Evolutionary conservation across 2,888 invertebrate genomes (phyloP).

Genomic region (Cylindroiulus punctatus): DNA sequence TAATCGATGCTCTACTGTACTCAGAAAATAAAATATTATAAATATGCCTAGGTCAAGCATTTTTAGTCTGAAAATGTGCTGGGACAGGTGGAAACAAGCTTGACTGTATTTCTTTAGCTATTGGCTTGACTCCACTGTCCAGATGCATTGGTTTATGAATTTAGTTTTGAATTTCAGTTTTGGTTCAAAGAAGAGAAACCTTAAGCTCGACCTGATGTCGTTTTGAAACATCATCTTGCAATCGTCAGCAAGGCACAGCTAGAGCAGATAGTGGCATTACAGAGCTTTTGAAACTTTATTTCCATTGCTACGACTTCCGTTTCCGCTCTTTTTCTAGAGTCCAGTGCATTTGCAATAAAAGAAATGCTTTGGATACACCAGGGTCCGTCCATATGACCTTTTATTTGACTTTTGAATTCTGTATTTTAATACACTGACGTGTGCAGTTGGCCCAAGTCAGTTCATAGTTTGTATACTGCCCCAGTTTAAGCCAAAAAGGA

Average conservation of each 20-base stretch:
- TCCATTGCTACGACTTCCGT: constrained; percentile 39
- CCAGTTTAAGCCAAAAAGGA: constrained; percentile 9
- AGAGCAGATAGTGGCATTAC: not conserved
- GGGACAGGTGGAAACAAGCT: too few relatives aligned
- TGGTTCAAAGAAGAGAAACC: not conserved
- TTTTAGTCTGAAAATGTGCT: too few relatives aligned
- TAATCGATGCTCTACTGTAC: too few relatives aligned
- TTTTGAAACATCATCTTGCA: constrained; percentile 23
- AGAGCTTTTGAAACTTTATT: constrained; percentile 4
- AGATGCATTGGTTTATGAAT: not conserved
- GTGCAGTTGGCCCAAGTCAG: too few relatives aligned
- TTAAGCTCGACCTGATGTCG: not conserved
- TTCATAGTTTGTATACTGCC: not conserved
- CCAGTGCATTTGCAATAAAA: not conserved
- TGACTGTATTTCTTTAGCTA: too few relatives aligned
- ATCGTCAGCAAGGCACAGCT: not conserved
- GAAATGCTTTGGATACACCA: not conserved
- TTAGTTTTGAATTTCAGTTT: not conserved
- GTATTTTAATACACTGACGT: too few relatives aligned
- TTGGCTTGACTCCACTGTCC: not conserved
- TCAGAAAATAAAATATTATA: too few relatives aligned
- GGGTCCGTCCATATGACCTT: too few relatives aligned
- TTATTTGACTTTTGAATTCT: too few relatives aligned
- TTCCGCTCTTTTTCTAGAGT: not conserved
- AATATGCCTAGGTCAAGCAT: too few relatives aligned